Evolutionary conservation across 2,113 vertebrate species (phyloP), one percentile per base, ranked within the genome.

Genomic region (Gobius niger): DNA sequence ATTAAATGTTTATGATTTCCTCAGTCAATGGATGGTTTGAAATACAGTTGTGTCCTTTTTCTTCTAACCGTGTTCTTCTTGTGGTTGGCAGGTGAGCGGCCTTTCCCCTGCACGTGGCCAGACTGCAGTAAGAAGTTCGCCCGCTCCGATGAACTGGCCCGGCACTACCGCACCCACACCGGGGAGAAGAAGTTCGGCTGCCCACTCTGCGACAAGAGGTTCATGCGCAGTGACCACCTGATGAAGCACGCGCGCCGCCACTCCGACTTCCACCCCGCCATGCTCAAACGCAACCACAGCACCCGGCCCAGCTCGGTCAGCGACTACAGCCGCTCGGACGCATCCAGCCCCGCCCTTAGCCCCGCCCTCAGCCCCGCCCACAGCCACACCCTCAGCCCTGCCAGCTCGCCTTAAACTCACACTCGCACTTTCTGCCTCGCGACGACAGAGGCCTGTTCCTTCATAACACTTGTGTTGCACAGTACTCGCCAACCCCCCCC

Each of bases 171-270:
- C 89, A 99, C 97, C n/a, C 97, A 99, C 93, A 99, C 97, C 0
- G 97, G 97, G 0, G 97, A 99, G 84, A 98, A 98, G 92, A 96
- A 96, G 83, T 99, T 99, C 47, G 89, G 94, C 78, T 99, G 97
- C 82, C 97, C 96, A 0, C 94, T 98, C 46, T 98, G 97, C 0
- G 95, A 98, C 84, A 99, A 99, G 82, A 96, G 97, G 78, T 99
- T 99, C 91, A 98, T 98, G 97, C 95, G 97, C 84, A 98, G 96
- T 9, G 97, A 99, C 88, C 97, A 99, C 82, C 93, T 99, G 90
- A 98, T 95, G 63, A 99, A 99, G 90, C 96, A 99, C 0, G 96
- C 97, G 42, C 93, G 96, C 6, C 96, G 96, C 74, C 96, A 98
- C 14, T 94, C 95, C 70, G 93, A 95, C 85, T 98, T 99, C 90